Percentiles rank a stretch among this genome's conserved stretches.
These are phyloP conservation scores for Hesperophylax magnus DNA, from an alignment of 1,140 invertebrate species.

Conservation along the genomic window DNA sequence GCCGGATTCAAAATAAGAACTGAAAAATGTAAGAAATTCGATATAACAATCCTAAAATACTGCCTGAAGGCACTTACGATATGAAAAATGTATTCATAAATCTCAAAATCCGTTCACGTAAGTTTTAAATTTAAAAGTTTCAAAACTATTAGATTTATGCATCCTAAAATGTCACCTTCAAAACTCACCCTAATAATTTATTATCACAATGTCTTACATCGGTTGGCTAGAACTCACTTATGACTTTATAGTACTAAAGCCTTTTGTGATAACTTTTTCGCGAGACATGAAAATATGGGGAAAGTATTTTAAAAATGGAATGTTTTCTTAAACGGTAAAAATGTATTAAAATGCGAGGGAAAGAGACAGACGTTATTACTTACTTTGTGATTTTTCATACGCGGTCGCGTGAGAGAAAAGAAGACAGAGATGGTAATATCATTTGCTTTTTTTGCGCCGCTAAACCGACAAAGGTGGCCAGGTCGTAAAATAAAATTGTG, in stretches of 20 bases:
- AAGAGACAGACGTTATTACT: slow-evolving; percentile 6
- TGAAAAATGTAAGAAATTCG: too few species aligned
- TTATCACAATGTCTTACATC: too few species aligned
- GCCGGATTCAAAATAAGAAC: too few species aligned
- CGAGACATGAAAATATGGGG: slow-evolving; percentile 22
- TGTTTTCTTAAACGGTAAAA: slow-evolving; percentile 41
- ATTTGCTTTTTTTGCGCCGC: not conserved
- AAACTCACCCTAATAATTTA: too few species aligned
- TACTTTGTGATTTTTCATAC: slow-evolving; percentile 14
- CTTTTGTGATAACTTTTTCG: slow-evolving; percentile 24
- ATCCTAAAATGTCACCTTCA: not conserved
- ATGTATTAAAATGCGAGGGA: slow-evolving; percentile 8
- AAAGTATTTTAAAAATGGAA: slow-evolving; percentile 46
- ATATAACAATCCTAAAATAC: too few species aligned
- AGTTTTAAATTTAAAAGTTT: too few species aligned
- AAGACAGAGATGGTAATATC: slow-evolving; percentile 5
- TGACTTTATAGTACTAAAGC: too few species aligned
- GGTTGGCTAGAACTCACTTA: too few species aligned
- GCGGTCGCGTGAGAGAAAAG: not conserved
- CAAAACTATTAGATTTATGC: not conserved
- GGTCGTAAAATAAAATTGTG: slow-evolving; percentile 37
- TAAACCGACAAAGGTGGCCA: slow-evolving; percentile 1
- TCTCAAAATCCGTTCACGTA: too few species aligned
- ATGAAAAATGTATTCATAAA: too few species aligned
- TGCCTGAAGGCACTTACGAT: too few species aligned